phyloP scores from a whole-genome alignment of 2,888 invertebrate species.

The Pterobdella sp. region DNA sequence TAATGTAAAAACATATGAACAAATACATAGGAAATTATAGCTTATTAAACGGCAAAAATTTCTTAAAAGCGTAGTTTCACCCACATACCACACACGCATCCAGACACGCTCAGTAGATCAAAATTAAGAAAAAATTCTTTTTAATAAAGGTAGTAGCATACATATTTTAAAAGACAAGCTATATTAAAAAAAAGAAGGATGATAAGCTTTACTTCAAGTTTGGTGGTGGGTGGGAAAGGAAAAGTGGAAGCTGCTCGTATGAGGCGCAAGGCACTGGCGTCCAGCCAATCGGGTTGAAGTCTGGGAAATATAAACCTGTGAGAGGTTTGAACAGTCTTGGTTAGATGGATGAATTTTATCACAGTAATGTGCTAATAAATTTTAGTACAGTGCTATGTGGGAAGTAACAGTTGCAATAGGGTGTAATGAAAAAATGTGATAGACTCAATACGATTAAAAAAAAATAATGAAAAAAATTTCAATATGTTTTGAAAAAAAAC shows the following conservation, averaged over 20 bases:
- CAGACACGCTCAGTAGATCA: background rate
- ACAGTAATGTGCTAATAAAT: no score
- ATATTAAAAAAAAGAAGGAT: background rate
- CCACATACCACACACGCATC: background rate
- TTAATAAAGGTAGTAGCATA: background rate
- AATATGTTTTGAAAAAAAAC: no score
- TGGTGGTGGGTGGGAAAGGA: slow-evolving; percentile 20
- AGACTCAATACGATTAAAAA: no score
- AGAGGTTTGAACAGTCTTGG: no score
- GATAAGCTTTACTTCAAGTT: slow-evolving; percentile 2
- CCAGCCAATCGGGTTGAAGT: slow-evolving; percentile 37
- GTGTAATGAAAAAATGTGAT: no score
- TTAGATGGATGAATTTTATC: no score
- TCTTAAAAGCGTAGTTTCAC: background rate
- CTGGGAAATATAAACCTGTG: slow-evolving; percentile 36
- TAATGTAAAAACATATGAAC: no score
- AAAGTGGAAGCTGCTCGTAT: slow-evolving; percentile 31
- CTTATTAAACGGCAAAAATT: no score
- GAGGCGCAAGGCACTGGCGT: slow-evolving; percentile 37
- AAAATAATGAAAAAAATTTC: no score
- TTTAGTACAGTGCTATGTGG: no score
- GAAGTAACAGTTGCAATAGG: no score
- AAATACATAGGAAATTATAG: no score
- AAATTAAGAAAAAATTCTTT: background rate
- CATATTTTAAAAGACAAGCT: background rate